Base-by-base conservation (phyloP, 92 coral and sea anemone species). In the Heteractis magnifica region DNA sequence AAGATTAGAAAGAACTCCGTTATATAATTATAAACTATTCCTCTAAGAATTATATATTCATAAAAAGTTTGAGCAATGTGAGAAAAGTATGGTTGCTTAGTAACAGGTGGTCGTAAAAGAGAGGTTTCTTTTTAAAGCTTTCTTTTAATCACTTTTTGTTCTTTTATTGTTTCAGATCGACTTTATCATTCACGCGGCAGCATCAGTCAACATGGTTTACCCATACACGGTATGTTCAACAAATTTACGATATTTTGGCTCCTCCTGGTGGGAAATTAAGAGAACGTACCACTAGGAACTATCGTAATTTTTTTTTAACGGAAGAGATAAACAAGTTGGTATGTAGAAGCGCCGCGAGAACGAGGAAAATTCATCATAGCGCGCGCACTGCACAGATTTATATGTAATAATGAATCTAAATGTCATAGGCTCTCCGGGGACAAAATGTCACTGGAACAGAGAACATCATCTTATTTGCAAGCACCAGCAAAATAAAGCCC, bases 181-280 rank as follows among this genome's bases (percentile, higher is more conserved):
- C 81, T 91, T 91, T 75, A 93, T 93, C 71, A 89, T 93, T 60
- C 98, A 93, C 41, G 94, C 98, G 8, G 98, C 98, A 5, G 98
- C 98, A 11, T 88, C 91, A 4, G 98, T 93, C 8, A 93, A 93
- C 65, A 93, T 93, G 98, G 98, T 93, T 41, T 93, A 93, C 65
- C 98, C 98, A 3, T 93, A 91, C 60, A 90, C 90, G 98, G 98
- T 93, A 10, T 15, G 79, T 10, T 34, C 2, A 34, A 34, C 44
- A 34, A 34, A 34, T 34, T 34, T 34, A 34, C 44, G 44, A 2
- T 34, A 34, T 34, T 26, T 26, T 26, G 34, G 34, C 34, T 26
- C 1, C 34, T 26, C 34, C 34, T 26, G 34, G 34, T 26, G 34
- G 34, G 34, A 26, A 26, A 26, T 0, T 26, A 26, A 26, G 34